Evolutionary conservation across 53 echinoderm and acorn worm species (phyloP).

Genomic region (Zoroaster sp.): DNA sequence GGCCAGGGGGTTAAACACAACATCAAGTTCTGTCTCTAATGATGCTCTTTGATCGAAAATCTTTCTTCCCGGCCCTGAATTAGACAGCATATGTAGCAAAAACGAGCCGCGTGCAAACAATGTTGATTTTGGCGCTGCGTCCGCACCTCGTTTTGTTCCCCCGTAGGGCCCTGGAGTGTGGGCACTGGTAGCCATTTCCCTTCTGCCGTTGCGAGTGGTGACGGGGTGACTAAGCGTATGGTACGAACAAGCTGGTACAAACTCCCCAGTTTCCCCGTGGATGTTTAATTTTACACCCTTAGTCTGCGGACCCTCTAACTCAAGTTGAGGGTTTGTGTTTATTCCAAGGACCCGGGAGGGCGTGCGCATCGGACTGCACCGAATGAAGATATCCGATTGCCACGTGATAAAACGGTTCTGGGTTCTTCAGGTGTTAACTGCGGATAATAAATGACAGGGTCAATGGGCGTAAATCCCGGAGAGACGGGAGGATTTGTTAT

Average conservation of each 20-base stretch:
- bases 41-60: neutral
- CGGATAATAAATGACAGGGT: no score
- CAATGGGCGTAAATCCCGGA: no score
- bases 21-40: neutral
- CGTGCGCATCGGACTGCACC: neutral
- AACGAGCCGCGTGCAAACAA: slow-evolving; percentile 9
- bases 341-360: neutral
- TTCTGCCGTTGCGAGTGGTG: neutral
- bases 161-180: neutral
- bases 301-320: neutral
- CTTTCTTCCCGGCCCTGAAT: neutral
- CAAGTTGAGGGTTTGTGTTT: neutral
- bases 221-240: slow-evolving; percentile 14
- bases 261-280: neutral
- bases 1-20: neutral
- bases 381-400: neutral
- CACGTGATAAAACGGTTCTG: no score
- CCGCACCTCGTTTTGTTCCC: neutral
- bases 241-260: neutral
- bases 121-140: slow-evolving; percentile 29
- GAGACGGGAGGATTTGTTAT: no score
- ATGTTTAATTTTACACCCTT: slow-evolving; percentile 26
- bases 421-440: no score
- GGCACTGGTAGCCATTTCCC: neutral
- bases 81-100: slow-evolving; percentile 33